Base-by-base conservation (phyloP, 2,113 vertebrate genomes). In the Pollachius pollachius region DNA sequence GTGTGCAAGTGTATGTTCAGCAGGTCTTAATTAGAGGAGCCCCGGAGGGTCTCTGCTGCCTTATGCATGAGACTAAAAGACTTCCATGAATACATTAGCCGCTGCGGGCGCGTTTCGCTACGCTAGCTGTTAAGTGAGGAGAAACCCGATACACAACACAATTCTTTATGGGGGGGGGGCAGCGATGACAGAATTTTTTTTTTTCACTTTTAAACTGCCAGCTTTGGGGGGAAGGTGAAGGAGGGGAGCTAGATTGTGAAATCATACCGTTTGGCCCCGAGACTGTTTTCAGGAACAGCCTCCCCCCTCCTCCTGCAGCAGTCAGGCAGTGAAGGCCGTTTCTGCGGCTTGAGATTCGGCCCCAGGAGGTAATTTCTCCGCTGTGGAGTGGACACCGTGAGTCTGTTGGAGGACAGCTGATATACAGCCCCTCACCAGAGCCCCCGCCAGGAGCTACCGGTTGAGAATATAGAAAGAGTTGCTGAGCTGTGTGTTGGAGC, bases 1-100 rank as follows among this genome's bases (percentile, higher is more conserved):
- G 41, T 13, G 41, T 72, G 60, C 70, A 84, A 84, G 80, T 80
- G 75, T 83, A 79, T 86, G 77, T 81, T 89, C 82, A 86, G 79
- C 75, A 68, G 77, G 67, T 85, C 75, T 83, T 89, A 82, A 88
- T 90, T 87, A 86, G 84, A 70, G 64, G 72, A 76, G 69, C 77
- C 75, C 79, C 25, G 0, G 48, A 76, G 78, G 73, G 78, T 63
- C 63, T 64, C 25, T 67, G 5, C 68, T 84, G 76, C 69, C 73
- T 82, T 87, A 81, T 83, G 81, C 70, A 82, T 69, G 76, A 79
- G 66, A 58, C 76, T 78, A 83, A 88, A 85, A 74, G 59, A 86
- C 73, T 62, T 67, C 76, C 74, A 82, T 89, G 81, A 87, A 90
- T 88, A 84, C 61, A 81, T 89, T 81, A 84, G 68, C 78, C 72